Evolutionary conservation across 2,797 vertebrate species (phyloP).

Genomic region (Alca torda): DNA sequence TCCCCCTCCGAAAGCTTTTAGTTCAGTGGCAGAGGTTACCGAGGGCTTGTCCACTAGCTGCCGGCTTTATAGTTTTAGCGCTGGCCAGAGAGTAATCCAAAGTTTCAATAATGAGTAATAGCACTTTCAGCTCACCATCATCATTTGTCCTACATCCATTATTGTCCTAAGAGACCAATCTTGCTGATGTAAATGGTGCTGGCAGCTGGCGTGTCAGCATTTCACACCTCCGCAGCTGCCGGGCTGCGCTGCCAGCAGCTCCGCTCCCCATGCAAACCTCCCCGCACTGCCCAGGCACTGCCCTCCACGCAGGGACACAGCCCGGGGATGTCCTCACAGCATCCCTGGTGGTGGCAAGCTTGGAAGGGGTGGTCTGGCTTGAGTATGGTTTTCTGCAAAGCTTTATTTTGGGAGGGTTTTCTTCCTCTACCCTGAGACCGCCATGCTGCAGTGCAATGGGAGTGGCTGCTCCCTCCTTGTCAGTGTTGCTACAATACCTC

Average conservation of each 20-base stretch:
- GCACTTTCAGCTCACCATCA: constrained; percentile 77
- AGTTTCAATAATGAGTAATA: constrained; percentile 74
- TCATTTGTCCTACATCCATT: constrained; percentile 81
- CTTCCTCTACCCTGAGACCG: neutral
- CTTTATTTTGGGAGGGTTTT: neutral
- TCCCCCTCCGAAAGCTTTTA: constrained; percentile 79
- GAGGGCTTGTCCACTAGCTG: constrained; percentile 51
- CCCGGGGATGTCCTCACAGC: neutral
- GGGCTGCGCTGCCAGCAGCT: neutral
- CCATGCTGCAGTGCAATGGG: rapidly evolving
- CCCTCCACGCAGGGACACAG: rapidly evolving
- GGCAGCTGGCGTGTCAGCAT: constrained; percentile 76
- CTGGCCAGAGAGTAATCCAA: constrained; percentile 65
- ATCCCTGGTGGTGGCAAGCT: no score
- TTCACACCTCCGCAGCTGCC: constrained; percentile 75
- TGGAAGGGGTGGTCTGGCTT: neutral
- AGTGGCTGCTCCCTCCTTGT: neutral
- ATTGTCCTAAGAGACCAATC: constrained; percentile 75
- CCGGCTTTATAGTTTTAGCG: constrained; percentile 58
- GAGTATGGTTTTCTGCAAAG: neutral
- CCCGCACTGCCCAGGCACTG: neutral
- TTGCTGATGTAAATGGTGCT: constrained; percentile 65
- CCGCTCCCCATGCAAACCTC: neutral
- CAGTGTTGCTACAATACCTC: neutral
- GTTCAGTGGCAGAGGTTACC: constrained; percentile 75